Conservation (phyloP, 37 sponge, comb jelly and placozoan genomes). For the Amphimedon queenslandica region DNA sequence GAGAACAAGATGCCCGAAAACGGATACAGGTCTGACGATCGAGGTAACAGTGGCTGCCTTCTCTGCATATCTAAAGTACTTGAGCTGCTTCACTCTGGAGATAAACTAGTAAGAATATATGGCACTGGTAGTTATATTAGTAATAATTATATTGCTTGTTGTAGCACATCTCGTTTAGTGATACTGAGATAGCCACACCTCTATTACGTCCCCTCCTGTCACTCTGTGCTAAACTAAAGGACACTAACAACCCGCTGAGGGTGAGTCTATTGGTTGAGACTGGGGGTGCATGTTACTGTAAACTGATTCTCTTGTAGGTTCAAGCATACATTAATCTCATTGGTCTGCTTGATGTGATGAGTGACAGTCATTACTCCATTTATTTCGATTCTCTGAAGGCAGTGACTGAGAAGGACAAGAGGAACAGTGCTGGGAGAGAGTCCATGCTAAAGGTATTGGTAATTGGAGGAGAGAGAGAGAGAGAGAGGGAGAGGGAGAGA, state of each 20-base stretch:
- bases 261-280: constrained; percentile 19
- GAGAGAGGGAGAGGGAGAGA: too few relatives aligned
- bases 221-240: constrained; percentile 13
- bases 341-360: constrained; percentile 45
- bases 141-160: not conserved
- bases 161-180: not conserved
- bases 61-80: constrained; percentile 15
- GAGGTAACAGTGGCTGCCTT: constrained; percentile 17
- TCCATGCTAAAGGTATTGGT: too few relatives aligned
- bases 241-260: constrained; percentile 14
- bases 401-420: not conserved
- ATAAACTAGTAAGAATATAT: not conserved
- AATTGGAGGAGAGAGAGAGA: too few relatives aligned
- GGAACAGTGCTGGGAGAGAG: too few relatives aligned
- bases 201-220: constrained; percentile 34
- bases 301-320: too few relatives aligned
- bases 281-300: too few relatives aligned
- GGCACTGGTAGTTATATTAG: not conserved
- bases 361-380: constrained; percentile 28
- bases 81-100: constrained; percentile 5
- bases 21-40: constrained; percentile 14
- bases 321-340: too few relatives aligned
- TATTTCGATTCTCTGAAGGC: constrained; percentile 39
- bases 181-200: constrained; percentile 19
- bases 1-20: constrained; percentile 18